Evolutionary conservation across 2,888 invertebrate species (phyloP), one percentile per base, ranked within the genome.

Genomic region (Polyploca ridens): DNA sequence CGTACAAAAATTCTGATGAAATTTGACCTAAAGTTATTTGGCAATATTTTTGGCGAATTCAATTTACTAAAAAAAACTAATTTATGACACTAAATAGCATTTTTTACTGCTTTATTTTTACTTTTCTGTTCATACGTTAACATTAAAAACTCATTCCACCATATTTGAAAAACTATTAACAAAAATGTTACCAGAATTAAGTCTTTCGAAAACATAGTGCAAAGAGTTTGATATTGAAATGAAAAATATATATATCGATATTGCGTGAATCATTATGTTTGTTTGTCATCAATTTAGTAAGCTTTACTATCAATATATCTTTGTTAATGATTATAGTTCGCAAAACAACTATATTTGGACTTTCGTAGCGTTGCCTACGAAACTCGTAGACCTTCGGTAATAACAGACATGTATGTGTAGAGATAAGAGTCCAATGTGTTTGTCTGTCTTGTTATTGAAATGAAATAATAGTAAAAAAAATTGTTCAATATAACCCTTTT

Each of bases 51-150:
- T 27, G n/a, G n/a, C 33, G 3, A 33, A 3, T 4, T 35, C 8
- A 41, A 41, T 6, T 44, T 11, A 8, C 44, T 0, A 5, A 7
- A 35, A 35, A 7, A 6, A 35, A 35, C 3, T 35, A 35, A 3
- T 35, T 35, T 4, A 35, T 35, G 7, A 4, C 35, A 35, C 35
- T 3, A 35, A 35, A 35, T 3, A 35, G 27, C 27, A 27, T 2
- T 27, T n/a, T 10, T 10, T 0, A n/a, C 5, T 44, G 16, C 2
- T 57, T 16, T 63, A 38, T 62, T 66, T 65, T 66, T 66, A 71
- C 72, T 72, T 76, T 71, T 74, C 76, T 71, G 71, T 66, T 71
- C 69, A 67, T 66, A 69, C 68, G 72, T 74, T 64, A 75, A 77
- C 78, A 78, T 74, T 70, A 77, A 67, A 77, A 61, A 61, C 61